phyloP scores from a whole-genome alignment of 2,888 invertebrate genomes.

The Dione vanillae region DNA sequence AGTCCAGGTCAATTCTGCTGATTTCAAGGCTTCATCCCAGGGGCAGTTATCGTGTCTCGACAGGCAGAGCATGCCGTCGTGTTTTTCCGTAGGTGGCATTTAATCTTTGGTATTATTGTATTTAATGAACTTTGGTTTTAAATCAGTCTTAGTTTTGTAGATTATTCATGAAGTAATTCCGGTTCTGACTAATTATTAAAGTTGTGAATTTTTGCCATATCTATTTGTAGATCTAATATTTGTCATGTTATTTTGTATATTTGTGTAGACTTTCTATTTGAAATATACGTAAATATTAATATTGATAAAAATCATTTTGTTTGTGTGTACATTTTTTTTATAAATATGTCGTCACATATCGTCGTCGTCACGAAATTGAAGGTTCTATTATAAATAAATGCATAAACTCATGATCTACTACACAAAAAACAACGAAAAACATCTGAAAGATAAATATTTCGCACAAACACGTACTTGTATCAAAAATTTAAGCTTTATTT shows the following conservation, averaged over 20 bases:
- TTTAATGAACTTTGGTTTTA: conserved; percentile 37
- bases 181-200: conserved; percentile 7
- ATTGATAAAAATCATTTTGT: background rate
- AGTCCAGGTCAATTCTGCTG: conserved; percentile 89
- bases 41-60: conserved; percentile 86
- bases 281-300: background rate
- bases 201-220: conserved; percentile 29
- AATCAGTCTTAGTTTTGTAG: conserved; percentile 29
- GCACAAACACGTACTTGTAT: background rate
- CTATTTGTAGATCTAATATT: conserved; percentile 7
- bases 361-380: background rate
- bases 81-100: conserved; percentile 80
- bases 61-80: conserved; percentile 85
- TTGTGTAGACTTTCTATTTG: background rate
- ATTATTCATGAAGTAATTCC: conserved; percentile 37
- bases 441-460: background rate
- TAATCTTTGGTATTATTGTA: conserved; percentile 54
- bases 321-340: background rate
- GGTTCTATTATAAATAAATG: background rate
- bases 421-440: background rate
- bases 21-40: conserved; percentile 83
- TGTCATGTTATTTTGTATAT: conserved; percentile 1
- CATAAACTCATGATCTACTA: background rate
- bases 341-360: no score
- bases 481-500: conserved; percentile 5